Conservation (phyloP, 2,888 invertebrate species). For the Zhengitettix transpicula region DNA sequence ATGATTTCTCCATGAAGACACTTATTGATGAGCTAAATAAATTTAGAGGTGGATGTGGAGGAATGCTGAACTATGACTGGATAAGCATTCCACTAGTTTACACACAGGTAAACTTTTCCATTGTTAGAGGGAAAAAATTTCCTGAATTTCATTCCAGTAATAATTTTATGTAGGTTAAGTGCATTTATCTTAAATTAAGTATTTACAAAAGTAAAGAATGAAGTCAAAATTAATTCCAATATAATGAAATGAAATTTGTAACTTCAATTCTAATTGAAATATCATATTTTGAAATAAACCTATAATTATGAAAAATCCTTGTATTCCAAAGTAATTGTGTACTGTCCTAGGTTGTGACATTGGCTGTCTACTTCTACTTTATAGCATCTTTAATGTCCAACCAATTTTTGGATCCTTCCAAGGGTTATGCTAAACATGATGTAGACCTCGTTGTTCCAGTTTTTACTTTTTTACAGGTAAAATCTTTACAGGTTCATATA, state of each 20-base stretch:
- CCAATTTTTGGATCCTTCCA: conserved; percentile 19
- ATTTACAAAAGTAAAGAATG: no score
- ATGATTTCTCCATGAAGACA: conserved; percentile 27
- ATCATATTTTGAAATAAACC: neutral
- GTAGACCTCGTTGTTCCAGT: conserved; percentile 25
- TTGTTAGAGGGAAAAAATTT: no score
- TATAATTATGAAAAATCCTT: neutral
- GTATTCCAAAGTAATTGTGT: neutral
- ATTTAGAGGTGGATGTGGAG: conserved; percentile 21
- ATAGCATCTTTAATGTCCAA: conserved; percentile 26
- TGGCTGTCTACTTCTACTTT: conserved; percentile 31
- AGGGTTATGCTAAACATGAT: conserved; percentile 16
- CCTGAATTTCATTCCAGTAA: neutral
- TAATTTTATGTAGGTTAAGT: no score
- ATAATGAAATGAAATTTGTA: no score
- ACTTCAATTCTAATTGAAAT: no score
- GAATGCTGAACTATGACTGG: conserved; percentile 21
- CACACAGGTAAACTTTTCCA: conserved; percentile 21
- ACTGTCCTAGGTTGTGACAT: conserved; percentile 28
- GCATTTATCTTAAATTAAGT: no score
- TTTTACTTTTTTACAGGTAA: conserved; percentile 28
- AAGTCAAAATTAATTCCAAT: no score
- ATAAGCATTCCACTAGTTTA: conserved; percentile 23
- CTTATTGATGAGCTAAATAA: conserved; percentile 27
- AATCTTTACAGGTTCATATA: neutral